These are phyloP conservation scores for Labrus mixtus DNA, from an alignment of 2,113 vertebrate species.

Conservation along the genomic window DNA sequence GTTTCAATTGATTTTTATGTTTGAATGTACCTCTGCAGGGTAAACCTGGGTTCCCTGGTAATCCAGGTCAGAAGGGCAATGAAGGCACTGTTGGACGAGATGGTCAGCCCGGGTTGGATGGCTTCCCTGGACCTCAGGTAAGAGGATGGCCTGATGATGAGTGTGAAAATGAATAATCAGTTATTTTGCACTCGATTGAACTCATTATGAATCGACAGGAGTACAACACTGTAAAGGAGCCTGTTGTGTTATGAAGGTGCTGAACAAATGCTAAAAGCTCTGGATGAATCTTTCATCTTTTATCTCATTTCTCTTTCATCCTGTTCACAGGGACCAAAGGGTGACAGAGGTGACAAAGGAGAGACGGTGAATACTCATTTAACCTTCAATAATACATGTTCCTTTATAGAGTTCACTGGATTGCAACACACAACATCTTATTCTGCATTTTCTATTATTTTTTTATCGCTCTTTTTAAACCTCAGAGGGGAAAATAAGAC, in stretches of 20 bases:
- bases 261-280: background rate
- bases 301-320: constrained; percentile 30
- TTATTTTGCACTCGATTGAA: too few species aligned
- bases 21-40: constrained; percentile 67
- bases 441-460: background rate
- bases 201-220: too few species aligned
- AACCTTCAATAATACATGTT: background rate
- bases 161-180: too few species aligned
- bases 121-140: constrained; percentile 90
- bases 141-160: background rate
- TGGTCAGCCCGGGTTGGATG: constrained; percentile 89
- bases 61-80: constrained; percentile 76
- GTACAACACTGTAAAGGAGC: too few species aligned
- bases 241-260: background rate
- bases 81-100: constrained; percentile 83
- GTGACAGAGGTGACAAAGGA: constrained; percentile 86
- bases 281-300: background rate
- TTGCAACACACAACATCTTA: background rate
- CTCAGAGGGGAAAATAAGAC: too few species aligned
- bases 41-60: constrained; percentile 75
- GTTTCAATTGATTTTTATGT: too few species aligned
- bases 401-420: background rate
- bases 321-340: constrained; percentile 88
- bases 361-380: constrained; percentile 84
- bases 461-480: background rate